Percentiles rank a stretch among this genome's conserved stretches.
Evolutionary conservation across 2,888 invertebrate species (phyloP).

Genomic region (Drosophila monieri): DNA sequence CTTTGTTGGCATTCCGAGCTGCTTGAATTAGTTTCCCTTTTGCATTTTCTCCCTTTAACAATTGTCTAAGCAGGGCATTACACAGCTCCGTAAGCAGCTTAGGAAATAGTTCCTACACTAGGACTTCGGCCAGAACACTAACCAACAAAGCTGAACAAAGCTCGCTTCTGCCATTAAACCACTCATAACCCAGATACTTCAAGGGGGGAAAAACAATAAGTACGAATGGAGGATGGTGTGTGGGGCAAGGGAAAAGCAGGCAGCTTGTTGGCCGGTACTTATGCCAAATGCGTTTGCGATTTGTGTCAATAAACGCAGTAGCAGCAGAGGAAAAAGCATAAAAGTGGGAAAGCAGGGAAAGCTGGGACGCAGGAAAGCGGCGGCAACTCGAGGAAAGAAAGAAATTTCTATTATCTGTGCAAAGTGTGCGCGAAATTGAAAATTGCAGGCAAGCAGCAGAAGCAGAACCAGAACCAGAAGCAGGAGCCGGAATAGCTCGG

Average conservation of each 20-base stretch:
- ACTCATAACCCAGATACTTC: conserved; percentile 73
- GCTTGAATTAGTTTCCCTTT: neutral
- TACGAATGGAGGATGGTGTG: conserved; percentile 15
- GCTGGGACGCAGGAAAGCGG: conserved; percentile 10
- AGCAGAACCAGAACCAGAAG: conserved; percentile 13
- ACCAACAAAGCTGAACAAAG: conserved; percentile 48
- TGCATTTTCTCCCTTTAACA: conserved; percentile 2
- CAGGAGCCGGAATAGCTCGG: conserved; percentile 1
- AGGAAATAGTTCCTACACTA: conserved; percentile 37
- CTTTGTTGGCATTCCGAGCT: neutral
- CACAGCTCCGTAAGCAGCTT: conserved; percentile 40
- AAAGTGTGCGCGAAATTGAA: conserved; percentile 80
- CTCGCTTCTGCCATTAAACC: conserved; percentile 60
- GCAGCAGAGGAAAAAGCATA: conserved; percentile 9
- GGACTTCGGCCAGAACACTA: conserved; percentile 29
- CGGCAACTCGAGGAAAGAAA: conserved; percentile 50
- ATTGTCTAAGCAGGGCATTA: conserved; percentile 36
- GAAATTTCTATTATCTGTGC: conserved; percentile 79
- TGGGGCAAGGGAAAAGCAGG: neutral
- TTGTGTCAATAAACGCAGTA: conserved; percentile 75
- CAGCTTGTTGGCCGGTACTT: conserved; percentile 63
- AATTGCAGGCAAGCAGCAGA: conserved; percentile 57
- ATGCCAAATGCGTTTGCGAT: conserved; percentile 78
- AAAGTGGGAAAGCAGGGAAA: neutral
- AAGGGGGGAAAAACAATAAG: conserved; percentile 41